Evolutionary conservation across 2,113 vertebrate genomes (phyloP).

Genomic region (Xiphorhynchus elegans): DNA sequence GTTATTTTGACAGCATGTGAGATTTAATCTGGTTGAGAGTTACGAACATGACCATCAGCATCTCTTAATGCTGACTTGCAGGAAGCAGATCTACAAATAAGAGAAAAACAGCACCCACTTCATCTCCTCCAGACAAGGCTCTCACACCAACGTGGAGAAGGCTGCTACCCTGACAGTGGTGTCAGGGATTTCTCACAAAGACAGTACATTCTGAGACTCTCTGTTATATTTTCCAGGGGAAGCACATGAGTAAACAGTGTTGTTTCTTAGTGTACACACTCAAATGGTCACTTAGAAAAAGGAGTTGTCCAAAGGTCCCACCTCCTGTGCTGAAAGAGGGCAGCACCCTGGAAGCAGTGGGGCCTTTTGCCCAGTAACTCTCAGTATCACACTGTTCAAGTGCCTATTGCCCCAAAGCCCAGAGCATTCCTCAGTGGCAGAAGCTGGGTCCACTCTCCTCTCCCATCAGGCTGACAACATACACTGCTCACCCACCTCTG

Average conservation of each 20-base stretch:
- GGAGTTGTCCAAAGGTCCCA: background rate
- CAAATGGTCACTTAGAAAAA: background rate
- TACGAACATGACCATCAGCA: background rate
- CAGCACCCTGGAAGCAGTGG: background rate
- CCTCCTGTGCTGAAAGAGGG: background rate
- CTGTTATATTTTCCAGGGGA: background rate
- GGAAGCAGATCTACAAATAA: background rate
- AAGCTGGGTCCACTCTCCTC: background rate
- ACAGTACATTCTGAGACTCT: background rate
- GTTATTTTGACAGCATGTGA: background rate
- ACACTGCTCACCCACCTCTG: background rate
- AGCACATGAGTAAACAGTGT: background rate
- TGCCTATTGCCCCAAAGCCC: background rate
- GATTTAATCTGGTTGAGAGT: background rate
- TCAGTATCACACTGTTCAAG: background rate
- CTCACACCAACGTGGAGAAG: background rate
- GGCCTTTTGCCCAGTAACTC: background rate
- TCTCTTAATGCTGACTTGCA: background rate
- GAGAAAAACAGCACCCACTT: background rate
- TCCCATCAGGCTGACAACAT: background rate
- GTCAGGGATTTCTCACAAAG: background rate
- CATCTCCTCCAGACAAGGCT: background rate
- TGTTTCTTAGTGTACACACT: background rate
- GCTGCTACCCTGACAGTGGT: background rate
- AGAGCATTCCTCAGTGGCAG: background rate